phyloP scores from a whole-genome alignment of 2,888 invertebrate species.

The Stenotaenia linearis region DNA sequence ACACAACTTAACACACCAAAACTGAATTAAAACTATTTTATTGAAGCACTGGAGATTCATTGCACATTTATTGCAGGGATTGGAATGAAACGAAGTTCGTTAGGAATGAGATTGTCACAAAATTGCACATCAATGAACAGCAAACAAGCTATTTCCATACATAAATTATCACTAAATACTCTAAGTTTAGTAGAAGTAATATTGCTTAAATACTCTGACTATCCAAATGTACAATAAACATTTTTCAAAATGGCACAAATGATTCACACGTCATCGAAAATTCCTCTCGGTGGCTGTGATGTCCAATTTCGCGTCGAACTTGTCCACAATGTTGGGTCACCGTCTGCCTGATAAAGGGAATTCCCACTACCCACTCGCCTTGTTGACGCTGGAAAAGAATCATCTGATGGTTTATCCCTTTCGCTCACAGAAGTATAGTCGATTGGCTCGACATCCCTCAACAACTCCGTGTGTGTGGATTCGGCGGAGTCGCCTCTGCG shows the following conservation, averaged over 20 bases:
- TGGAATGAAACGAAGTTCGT: not conserved
- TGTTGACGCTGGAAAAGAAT: not conserved
- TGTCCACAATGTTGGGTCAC: slow-evolving; percentile 41
- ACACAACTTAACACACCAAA: too few relatives aligned
- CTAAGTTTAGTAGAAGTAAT: not conserved
- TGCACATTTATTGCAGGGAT: not conserved
- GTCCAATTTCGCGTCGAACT: slow-evolving; percentile 49
- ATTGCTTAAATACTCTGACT: not conserved
- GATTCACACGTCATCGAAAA: slow-evolving; percentile 77
- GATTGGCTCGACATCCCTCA: slow-evolving; percentile 65
- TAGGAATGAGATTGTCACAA: not conserved
- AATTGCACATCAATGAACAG: not conserved
- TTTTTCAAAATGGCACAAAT: not conserved
- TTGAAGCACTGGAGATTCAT: not conserved
- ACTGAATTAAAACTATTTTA: too few relatives aligned
- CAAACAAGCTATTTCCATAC: not conserved
- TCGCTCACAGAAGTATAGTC: slow-evolving; percentile 43
- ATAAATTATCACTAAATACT: not conserved
- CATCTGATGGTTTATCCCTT: slow-evolving; percentile 37
- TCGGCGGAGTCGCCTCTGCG: slow-evolving; percentile 58
- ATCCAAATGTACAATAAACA: not conserved
- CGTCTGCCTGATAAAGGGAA: not conserved
- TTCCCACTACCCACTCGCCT: not conserved
- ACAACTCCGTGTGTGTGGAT: slow-evolving; percentile 69
- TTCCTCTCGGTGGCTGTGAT: slow-evolving; percentile 66